phyloP scores from a whole-genome alignment of 2,113 vertebrate species.

The Asarcornis scutulata region DNA sequence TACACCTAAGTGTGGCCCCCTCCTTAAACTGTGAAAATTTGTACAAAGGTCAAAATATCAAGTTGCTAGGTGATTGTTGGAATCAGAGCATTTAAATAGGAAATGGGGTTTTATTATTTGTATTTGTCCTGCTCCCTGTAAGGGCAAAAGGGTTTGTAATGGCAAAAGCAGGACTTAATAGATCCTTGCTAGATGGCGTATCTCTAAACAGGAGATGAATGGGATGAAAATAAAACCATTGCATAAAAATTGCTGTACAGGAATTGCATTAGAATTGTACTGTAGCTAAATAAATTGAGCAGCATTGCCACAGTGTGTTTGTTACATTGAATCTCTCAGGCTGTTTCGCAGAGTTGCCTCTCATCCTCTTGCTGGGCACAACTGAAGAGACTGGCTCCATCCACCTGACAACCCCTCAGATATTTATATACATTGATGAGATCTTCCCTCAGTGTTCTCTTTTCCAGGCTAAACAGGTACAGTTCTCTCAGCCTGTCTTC shows the following conservation, averaged over 20 bases:
- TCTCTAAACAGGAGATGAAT: neutral
- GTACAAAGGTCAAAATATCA: slow-evolving; percentile 22
- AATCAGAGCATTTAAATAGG: neutral
- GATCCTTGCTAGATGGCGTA: neutral
- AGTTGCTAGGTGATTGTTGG: neutral
- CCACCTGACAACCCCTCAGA: too few relatives aligned
- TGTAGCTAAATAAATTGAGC: neutral
- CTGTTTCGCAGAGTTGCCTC: neutral
- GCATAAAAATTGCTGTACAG: neutral
- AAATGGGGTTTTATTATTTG: neutral
- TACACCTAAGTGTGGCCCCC: neutral
- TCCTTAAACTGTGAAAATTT: neutral
- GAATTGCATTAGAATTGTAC: neutral
- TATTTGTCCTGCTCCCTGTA: neutral
- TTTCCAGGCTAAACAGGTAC: too few relatives aligned
- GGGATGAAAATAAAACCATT: neutral
- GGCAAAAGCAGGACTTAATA: neutral
- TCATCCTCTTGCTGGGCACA: too few relatives aligned
- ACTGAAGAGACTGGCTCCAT: too few relatives aligned
- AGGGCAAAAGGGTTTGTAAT: neutral
- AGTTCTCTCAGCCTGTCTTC: too few relatives aligned
- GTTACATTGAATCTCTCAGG: neutral
- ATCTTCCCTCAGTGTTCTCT: too few relatives aligned
- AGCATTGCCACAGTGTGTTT: neutral
- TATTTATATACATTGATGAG: too few relatives aligned